phyloP scores from a whole-genome alignment of 1,140 invertebrate genomes.

The Ooceraea biroi region DNA sequence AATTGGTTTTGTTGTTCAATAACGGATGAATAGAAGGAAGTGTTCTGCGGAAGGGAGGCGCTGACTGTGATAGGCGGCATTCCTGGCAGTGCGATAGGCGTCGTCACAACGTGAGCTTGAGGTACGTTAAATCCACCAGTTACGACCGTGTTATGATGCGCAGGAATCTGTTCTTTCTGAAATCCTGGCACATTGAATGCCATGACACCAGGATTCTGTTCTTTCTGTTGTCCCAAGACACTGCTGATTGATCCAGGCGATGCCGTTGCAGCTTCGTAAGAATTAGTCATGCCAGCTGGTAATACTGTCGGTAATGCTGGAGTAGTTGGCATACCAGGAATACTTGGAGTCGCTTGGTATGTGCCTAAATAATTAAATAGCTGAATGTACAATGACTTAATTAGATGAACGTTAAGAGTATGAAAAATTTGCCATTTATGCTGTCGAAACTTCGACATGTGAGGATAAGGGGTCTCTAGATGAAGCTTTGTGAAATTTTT shows the following conservation, averaged over 20 bases:
- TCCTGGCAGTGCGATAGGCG: constrained; percentile 91
- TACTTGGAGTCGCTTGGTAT: constrained; percentile 83
- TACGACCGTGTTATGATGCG: not conserved
- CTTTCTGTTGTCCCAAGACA: constrained; percentile 38
- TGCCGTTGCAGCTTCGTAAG: constrained; percentile 11
- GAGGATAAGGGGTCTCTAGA: not conserved
- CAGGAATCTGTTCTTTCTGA: constrained; percentile 39
- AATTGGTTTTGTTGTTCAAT: constrained; percentile 76
- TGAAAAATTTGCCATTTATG: constrained; percentile 8
- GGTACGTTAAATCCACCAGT: constrained; percentile 70
- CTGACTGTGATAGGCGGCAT: constrained; percentile 94
- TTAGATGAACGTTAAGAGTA: not conserved
- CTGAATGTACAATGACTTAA: not conserved
- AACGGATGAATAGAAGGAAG: constrained; percentile 78
- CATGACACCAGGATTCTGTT: constrained; percentile 18
- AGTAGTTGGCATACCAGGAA: constrained; percentile 88
- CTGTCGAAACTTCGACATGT: not conserved
- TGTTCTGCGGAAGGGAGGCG: constrained; percentile 88
- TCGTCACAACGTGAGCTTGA: constrained; percentile 87
- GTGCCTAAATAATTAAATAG: constrained; percentile 51
- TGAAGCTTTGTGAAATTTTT: not conserved
- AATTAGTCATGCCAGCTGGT: constrained; percentile 64
- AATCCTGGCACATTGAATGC: constrained; percentile 2
- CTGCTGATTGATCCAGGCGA: constrained; percentile 50
- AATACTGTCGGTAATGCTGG: constrained; percentile 81